Evolutionary conservation across 2,888 invertebrate species (phyloP).

Genomic region (Kryphioiulus occultus): DNA sequence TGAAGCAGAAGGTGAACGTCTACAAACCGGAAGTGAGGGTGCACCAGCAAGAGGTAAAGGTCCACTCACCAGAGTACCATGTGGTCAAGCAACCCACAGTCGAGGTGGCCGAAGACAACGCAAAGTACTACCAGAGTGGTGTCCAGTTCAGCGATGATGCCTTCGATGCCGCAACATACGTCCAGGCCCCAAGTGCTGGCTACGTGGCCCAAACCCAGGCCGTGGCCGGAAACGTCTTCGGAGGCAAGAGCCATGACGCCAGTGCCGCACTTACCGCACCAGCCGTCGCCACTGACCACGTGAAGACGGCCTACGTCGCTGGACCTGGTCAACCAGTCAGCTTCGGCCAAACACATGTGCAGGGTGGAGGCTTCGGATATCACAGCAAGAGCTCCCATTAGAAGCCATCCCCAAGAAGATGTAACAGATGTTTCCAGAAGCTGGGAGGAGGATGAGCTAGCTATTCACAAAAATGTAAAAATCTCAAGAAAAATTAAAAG

Average conservation of each 20-base stretch:
- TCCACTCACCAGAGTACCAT: slow-evolving; percentile 24
- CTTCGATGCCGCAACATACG: not conserved
- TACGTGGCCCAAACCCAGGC: slow-evolving; percentile 18
- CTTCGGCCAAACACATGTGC: slow-evolving; percentile 18
- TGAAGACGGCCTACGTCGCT: slow-evolving; percentile 28
- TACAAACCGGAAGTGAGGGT: slow-evolving; percentile 14
- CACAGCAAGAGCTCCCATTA: slow-evolving; percentile 29
- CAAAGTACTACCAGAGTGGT: slow-evolving; percentile 6
- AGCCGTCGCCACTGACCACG: not conserved
- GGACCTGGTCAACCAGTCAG: slow-evolving; percentile 37
- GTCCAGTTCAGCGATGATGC: not conserved
- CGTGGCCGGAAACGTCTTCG: not conserved
- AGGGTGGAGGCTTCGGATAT: not conserved
- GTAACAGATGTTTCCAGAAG: no score
- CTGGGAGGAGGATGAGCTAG: no score
- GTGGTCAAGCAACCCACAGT: not conserved
- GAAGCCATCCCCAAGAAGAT: not conserved
- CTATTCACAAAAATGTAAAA: no score
- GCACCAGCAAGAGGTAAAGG: slow-evolving; percentile 24
- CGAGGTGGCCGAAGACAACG: not conserved
- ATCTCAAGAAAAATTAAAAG: no score
- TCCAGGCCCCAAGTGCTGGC: not conserved
- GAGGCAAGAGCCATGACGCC: not conserved
- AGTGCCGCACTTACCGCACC: not conserved
- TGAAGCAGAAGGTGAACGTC: slow-evolving; percentile 42